Base-by-base conservation (phyloP, 2,797 vertebrate species). In the Rhadinocentrus ornatus region DNA sequence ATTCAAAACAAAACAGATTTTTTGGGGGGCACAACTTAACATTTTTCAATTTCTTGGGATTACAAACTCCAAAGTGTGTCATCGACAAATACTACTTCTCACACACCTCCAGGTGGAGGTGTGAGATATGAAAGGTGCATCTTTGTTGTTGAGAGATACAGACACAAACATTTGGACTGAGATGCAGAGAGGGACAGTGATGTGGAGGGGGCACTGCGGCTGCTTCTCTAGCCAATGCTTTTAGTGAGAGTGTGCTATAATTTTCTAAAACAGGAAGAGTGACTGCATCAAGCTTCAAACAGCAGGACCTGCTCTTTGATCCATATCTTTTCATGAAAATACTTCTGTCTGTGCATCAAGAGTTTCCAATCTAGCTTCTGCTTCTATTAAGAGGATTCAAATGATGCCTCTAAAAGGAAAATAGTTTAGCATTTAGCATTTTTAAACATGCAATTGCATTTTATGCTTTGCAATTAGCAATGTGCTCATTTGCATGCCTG, bases 191-290 rank as follows among this genome's bases (percentile, higher is more conserved):
- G 48, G 57, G 73, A 59, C 27, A 2, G 52, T 24, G 76, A 77
- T 63, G 69, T 39, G 74, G 65, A 62, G 60, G 79, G 76, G 52
- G 69, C 41, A 56, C 60, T 56, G 70, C 54, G 67, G 76, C 61
- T 66, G 62, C 83, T 73, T 74, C 75, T 57, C 73, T 72, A 78
- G 79, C 73, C 69, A 46, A 48, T 77, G 88, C 84, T 89, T 86
- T 90, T 83, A 90, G 82, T 62, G 77, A 83, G 58, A 77, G 78
- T 71, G 80, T 67, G 75, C 81, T 86, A 76, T 86, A 69, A 90
- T 88, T 87, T 90, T 77, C 81, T 77, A 69, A 83, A 88, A 82
- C 78, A 86, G 83, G 77, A 83, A 77, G 72, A 87, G 78, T 81
- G 88, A 88, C 77, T 80, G 70, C 82, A 77, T 73, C 69, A 26